Base-by-base conservation (phyloP, 2,888 invertebrate genomes). In the Pterostichus madidus region DNA sequence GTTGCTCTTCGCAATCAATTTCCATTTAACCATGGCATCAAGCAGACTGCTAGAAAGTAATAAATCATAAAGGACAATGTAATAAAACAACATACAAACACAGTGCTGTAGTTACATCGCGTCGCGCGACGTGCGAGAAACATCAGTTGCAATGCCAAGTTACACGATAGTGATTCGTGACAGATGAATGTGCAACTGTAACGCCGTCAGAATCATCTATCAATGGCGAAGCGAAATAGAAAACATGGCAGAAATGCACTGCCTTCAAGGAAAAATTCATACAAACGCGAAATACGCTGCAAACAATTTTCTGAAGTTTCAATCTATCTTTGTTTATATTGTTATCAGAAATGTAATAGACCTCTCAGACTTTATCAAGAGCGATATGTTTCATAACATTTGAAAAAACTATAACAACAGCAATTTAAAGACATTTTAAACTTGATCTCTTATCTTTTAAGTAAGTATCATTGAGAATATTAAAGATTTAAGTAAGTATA, bases 1-100 rank as follows among this genome's bases (percentile, higher is more conserved):
- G 44, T 44, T 15, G n/a, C 15, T 17, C 64, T 8, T 31, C 49
- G 56, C 68, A 80, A 80, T 80, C 80, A 68, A 80, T 80, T 80
- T 68, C 68, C 61, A 80, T 80, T 80, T 80, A 49, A 80, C n/a
- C 78, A 64, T 80, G 49, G 39, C 80, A 52, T 64, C 17, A 13
- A 52, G 17, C 46, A 46, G 8, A 32, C 5, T 11, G 17, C 32
- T 32, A 39, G 13, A 13, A 35, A 76, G 56, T 32, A 52, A 80
- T 80, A 80, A 68, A 80, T 80, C 80, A 80, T 44, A 49, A n/a
- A 35, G 32, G 15, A 68, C 68, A 52, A 15, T 64, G 64, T 32
- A 76, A 76, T 39, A 53, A 52, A 31, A 53, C 76, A 53, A 35
- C 13, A 15, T 7, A 13, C 13, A 32, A 64, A 35, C 35, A 24